Percentiles rank a stretch among this genome's conserved stretches.
These are phyloP conservation scores for Thalpophila matura DNA, from an alignment of 2,888 invertebrate genomes.

Conservation along the genomic window DNA sequence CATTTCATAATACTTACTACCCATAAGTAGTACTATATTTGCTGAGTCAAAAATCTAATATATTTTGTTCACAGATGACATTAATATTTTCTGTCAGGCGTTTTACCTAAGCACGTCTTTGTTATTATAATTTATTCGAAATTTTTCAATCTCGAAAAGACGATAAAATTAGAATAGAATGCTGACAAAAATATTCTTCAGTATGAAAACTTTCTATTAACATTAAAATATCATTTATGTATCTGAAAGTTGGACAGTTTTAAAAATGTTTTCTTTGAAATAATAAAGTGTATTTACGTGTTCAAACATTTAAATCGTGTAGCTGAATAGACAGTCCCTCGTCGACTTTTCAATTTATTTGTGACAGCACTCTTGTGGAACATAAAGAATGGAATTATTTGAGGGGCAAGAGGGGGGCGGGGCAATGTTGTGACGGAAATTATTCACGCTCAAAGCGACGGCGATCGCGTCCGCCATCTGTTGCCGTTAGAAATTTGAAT, in stretches of 20 bases:
- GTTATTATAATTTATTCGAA: slow-evolving; percentile 43
- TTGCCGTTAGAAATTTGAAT: slow-evolving; percentile 79
- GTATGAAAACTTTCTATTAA: slow-evolving; percentile 28
- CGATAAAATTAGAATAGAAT: slow-evolving; percentile 17
- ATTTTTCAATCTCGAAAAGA: slow-evolving; percentile 40
- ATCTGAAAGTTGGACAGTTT: slow-evolving; percentile 28
- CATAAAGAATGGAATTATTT: slow-evolving; percentile 74
- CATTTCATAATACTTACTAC: slow-evolving; percentile 15
- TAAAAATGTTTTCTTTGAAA: slow-evolving; percentile 44
- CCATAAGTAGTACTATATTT: slow-evolving; percentile 17
- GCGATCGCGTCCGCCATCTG: slow-evolving; percentile 79
- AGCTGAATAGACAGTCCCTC: slow-evolving; percentile 48
- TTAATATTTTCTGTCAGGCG: slow-evolving; percentile 31
- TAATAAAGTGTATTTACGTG: slow-evolving; percentile 69
- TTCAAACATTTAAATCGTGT: slow-evolving; percentile 62
- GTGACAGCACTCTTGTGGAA: slow-evolving; percentile 69
- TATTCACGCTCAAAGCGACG: slow-evolving; percentile 74
- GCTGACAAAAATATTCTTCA: slow-evolving; percentile 14
- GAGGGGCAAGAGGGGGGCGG: slow-evolving; percentile 57
- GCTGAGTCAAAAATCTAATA: slow-evolving; percentile 39
- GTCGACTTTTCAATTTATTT: slow-evolving; percentile 75
- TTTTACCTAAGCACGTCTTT: slow-evolving; percentile 26
- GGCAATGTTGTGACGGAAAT: slow-evolving; percentile 78
- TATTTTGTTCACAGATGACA: slow-evolving; percentile 34
- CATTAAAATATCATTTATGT: slow-evolving; percentile 23